phyloP scores from a whole-genome alignment of 2,888 invertebrate species.

The Galeruca laticollis region DNA sequence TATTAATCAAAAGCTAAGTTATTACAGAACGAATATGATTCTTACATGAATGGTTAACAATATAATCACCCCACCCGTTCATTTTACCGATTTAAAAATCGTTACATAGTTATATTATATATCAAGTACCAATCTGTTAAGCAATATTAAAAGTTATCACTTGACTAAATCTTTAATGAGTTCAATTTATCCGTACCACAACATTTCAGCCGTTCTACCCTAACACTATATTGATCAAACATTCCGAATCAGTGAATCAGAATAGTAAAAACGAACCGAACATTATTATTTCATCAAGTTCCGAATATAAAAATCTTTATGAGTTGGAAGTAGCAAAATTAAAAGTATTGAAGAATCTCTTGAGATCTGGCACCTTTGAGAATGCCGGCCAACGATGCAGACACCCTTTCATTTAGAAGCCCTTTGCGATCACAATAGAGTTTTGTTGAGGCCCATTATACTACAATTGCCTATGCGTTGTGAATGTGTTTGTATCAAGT shows the following conservation, averaged over 20 bases:
- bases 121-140: conserved; percentile 11
- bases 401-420: conserved; percentile 61
- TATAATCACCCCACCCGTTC: background rate
- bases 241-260: conserved; percentile 47
- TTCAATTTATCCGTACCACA: conserved; percentile 46
- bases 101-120: conserved; percentile 1
- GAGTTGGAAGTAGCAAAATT: conserved; percentile 53
- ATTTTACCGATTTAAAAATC: background rate
- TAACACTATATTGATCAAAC: conserved; percentile 54
- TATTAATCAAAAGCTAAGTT: too few relatives aligned
- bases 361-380: conserved; percentile 63
- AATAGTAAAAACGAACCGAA: conserved; percentile 41
- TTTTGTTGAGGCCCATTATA: conserved; percentile 64
- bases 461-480: conserved; percentile 60
- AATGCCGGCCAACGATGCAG: conserved; percentile 59
- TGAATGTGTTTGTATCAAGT: conserved; percentile 61
- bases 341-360: conserved; percentile 56
- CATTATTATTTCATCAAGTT: conserved; percentile 56
- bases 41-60: background rate
- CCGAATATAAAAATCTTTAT: conserved; percentile 49
- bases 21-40: background rate
- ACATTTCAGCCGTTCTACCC: conserved; percentile 52
- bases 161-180: conserved; percentile 47
- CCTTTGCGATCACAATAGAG: conserved; percentile 40
- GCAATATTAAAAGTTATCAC: conserved; percentile 39